Percentiles rank a stretch among this genome's conserved stretches.
These are phyloP conservation scores for Araneus ventricosus DNA, from an alignment of 1,140 invertebrate genomes.

Conservation along the genomic window DNA sequence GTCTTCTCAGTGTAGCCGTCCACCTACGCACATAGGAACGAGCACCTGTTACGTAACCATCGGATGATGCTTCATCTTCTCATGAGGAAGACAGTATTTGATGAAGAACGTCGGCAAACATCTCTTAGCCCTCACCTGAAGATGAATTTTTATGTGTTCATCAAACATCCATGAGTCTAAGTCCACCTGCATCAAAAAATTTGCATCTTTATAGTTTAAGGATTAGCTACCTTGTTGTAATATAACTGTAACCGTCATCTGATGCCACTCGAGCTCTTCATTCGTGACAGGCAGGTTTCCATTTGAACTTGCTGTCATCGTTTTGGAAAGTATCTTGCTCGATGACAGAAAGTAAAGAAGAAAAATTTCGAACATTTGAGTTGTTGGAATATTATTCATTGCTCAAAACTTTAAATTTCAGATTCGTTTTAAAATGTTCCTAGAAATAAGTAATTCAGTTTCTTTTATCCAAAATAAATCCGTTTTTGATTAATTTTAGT, in stretches of 20 bases:
- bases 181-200: background rate
- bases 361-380: background rate
- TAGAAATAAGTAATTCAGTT: too few relatives aligned
- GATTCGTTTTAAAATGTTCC: too few relatives aligned
- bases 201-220: background rate
- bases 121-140: background rate
- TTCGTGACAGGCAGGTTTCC: background rate
- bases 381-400: too few relatives aligned
- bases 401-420: too few relatives aligned
- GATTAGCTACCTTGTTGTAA: background rate
- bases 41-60: slow-evolving; percentile 37
- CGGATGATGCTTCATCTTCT: slow-evolving; percentile 9
- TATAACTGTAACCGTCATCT: background rate
- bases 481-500: too few relatives aligned
- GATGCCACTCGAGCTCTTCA: background rate
- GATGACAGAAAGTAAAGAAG: background rate
- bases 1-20: background rate
- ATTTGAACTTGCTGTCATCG: background rate
- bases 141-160: background rate
- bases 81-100: background rate
- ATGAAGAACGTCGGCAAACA: slow-evolving; percentile 24
- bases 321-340: background rate
- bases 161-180: background rate
- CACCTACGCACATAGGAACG: background rate
- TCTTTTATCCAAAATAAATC: too few relatives aligned